phyloP scores from a whole-genome alignment of 2,797 vertebrate species.

The Prunella strophiata region DNA sequence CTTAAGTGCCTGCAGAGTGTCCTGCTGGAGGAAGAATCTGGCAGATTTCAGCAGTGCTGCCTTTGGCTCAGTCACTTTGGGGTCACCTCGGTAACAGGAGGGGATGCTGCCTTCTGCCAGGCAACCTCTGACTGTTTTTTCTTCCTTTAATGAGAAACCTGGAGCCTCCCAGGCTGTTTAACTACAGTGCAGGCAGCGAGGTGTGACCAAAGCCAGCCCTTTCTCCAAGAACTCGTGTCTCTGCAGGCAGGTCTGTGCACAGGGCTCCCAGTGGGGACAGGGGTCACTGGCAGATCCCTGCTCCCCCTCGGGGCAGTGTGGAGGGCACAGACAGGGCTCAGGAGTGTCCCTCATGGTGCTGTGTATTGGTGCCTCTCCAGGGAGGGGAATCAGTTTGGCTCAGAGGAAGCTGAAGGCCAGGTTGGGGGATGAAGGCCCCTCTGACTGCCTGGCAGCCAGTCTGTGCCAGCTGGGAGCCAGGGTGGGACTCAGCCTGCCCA shows the following conservation, averaged over 20 bases:
- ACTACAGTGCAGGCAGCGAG: conserved; percentile 29
- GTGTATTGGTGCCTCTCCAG: accelerated
- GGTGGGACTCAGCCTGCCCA: background rate
- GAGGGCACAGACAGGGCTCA: background rate
- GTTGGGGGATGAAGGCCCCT: background rate
- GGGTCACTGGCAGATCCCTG: background rate
- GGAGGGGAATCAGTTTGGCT: background rate
- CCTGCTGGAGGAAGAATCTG: conserved; percentile 31
- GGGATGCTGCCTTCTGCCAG: background rate
- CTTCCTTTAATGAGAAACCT: conserved; percentile 26
- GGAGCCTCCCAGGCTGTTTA: conserved; percentile 7
- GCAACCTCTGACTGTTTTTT: background rate
- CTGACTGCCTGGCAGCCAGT: background rate
- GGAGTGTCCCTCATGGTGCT: accelerated
- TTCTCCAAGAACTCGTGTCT: background rate
- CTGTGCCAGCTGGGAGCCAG: background rate
- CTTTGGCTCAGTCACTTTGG: background rate
- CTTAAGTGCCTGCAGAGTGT: conserved; percentile 42
- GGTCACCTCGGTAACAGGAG: conserved; percentile 21
- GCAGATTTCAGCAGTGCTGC: background rate
- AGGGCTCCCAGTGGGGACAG: accelerated
- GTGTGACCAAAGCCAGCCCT: background rate
- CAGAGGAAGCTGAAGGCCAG: background rate
- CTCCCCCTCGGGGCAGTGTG: accelerated
- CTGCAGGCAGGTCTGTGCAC: accelerated